A percentile compares a stretch with the other conserved stretches of the same genome.
Evolutionary conservation across 2,113 vertebrate genomes (phyloP).

Genomic region (Hippocampus comes): DNA sequence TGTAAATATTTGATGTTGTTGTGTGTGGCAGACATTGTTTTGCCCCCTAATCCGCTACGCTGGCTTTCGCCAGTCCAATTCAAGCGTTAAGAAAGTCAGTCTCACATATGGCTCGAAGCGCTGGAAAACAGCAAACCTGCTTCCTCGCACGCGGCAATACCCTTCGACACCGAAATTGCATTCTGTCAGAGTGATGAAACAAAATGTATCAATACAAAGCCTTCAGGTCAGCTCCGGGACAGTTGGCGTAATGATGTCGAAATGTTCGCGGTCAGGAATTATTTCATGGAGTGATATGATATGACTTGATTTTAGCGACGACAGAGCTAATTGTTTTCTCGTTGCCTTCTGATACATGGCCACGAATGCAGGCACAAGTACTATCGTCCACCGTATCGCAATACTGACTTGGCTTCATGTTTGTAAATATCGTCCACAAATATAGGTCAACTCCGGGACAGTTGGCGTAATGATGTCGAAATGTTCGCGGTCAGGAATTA

Average conservation of each 20-base stretch:
- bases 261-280: too few species aligned
- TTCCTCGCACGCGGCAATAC: background rate
- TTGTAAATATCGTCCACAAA: slow-evolving; percentile 72
- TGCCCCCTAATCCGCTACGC: slow-evolving; percentile 3
- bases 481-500: background rate
- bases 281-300: too few species aligned
- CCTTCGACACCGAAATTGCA: background rate
- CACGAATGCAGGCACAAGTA: slow-evolving; percentile 68
- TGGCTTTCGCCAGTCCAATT: background rate
- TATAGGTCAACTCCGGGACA: too few species aligned
- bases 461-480: background rate
- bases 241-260: background rate
- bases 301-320: background rate
- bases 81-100: background rate
- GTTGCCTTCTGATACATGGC: slow-evolving; percentile 50
- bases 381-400: slow-evolving; percentile 52
- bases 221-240: background rate
- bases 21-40: background rate
- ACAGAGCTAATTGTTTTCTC: slow-evolving; percentile 33
- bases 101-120: background rate
- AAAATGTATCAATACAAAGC: background rate
- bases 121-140: slow-evolving; percentile 8
- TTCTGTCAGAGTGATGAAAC: background rate
- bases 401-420: slow-evolving; percentile 57
- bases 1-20: slow-evolving; percentile 1